phyloP scores from a whole-genome alignment of 1,140 invertebrate species.

The Vanessa tameamea region DNA sequence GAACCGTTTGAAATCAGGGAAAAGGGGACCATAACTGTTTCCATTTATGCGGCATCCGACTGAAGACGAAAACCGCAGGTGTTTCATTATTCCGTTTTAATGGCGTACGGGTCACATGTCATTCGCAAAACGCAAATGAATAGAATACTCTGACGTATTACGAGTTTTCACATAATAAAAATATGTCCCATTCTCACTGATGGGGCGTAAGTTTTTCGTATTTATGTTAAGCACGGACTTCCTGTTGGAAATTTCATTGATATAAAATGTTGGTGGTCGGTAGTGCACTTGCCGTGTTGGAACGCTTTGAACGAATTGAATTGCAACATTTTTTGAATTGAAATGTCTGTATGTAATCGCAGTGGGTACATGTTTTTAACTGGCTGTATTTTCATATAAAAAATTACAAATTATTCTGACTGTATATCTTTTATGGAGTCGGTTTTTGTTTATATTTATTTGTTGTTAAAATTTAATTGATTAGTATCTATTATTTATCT shows the following conservation, averaged over 20 bases:
- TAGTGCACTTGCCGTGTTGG: background rate
- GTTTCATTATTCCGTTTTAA: conserved; percentile 77
- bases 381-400: background rate
- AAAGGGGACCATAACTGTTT: conserved; percentile 38
- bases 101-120: conserved; percentile 59
- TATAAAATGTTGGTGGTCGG: conserved; percentile 3
- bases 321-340: conserved; percentile 1
- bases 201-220: conserved; percentile 3
- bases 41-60: conserved; percentile 43
- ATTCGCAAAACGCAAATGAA: conserved; percentile 38
- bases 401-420: background rate
- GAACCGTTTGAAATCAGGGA: conserved; percentile 25
- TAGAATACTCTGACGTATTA: conserved; percentile 33
- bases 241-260: background rate
- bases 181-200: conserved; percentile 22
- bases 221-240: background rate
- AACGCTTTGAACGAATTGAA: conserved; percentile 8
- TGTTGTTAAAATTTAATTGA: too few species aligned
- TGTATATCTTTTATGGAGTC: background rate
- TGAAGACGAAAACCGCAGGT: conserved; percentile 68
- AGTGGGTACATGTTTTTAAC: background rate
- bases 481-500: too few species aligned
- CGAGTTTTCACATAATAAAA: conserved; percentile 9
- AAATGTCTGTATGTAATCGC: background rate
- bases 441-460: too few species aligned